A percentile compares a stretch with the other conserved stretches of the same genome.
phyloP scores from a whole-genome alignment of 2,797 vertebrate species.

The Podargus strigoides region DNA sequence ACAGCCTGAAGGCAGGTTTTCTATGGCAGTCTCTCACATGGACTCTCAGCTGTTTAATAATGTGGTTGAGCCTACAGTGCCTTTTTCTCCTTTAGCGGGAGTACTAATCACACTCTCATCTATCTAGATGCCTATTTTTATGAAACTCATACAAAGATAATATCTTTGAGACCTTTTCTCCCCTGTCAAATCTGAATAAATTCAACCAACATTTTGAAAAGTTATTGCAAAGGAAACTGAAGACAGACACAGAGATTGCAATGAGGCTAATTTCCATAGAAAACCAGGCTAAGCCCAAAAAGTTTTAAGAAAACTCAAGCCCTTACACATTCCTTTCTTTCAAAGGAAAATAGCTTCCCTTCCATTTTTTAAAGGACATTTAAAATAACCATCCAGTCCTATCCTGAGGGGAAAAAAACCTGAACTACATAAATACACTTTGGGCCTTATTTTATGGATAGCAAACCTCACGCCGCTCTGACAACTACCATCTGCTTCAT shows the following conservation, averaged over 20 bases:
- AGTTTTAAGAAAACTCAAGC: background rate
- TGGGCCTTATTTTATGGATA: background rate
- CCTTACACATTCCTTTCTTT: background rate
- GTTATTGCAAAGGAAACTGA: slow-evolving; percentile 21
- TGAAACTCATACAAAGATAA: slow-evolving; percentile 48
- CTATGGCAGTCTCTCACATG: background rate
- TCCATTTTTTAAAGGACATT: background rate
- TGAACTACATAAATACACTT: background rate
- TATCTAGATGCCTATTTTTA: slow-evolving; percentile 37
- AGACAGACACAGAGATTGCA: background rate
- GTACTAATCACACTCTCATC: slow-evolving; percentile 33
- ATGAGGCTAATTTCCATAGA: background rate
- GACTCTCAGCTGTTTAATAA: slow-evolving; percentile 48
- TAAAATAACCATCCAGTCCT: background rate
- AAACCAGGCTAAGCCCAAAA: background rate
- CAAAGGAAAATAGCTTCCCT: background rate
- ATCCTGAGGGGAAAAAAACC: background rate
- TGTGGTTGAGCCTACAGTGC: background rate
- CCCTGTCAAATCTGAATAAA: slow-evolving; percentile 57
- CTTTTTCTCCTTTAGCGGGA: background rate
- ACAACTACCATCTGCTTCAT: background rate
- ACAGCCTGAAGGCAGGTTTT: background rate
- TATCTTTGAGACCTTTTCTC: slow-evolving; percentile 56
- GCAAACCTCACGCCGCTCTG: background rate
- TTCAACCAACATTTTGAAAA: slow-evolving; percentile 29